These are phyloP conservation scores for Limnephilus auricula DNA, from an alignment of 2,888 invertebrate genomes.

Conservation along the genomic window DNA sequence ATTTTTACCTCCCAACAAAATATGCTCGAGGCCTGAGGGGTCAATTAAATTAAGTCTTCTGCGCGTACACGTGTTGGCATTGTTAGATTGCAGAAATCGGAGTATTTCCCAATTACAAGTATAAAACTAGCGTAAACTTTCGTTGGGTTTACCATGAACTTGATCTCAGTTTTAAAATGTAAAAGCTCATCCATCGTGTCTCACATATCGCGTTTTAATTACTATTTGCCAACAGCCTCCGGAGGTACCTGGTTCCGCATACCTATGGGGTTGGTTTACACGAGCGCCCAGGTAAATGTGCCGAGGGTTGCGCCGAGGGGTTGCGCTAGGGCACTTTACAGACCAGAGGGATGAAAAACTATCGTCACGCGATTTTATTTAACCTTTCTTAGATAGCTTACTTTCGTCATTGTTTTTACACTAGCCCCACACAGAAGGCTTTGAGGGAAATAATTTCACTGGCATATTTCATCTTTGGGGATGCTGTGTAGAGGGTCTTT, in stretches of 20 bases:
- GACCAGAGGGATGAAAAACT: slow-evolving; percentile 6
- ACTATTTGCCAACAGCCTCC: slow-evolving; percentile 4
- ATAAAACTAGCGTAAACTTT: not conserved
- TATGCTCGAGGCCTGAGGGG: too few species aligned
- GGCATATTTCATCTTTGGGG: too few species aligned
- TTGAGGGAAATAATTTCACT: too few species aligned
- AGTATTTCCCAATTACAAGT: too few species aligned
- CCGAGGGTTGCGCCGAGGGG: not conserved
- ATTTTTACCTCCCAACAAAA: too few species aligned
- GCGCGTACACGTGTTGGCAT: too few species aligned
- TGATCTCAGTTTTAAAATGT: not conserved
- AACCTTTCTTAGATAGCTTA: too few species aligned
- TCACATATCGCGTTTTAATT: slow-evolving; percentile 38
- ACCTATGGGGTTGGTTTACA: not conserved
- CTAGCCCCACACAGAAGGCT: too few species aligned
- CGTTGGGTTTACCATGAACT: not conserved
- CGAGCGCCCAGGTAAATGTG: slow-evolving; percentile 28
- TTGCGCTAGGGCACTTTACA: not conserved
- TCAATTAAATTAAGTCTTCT: too few species aligned
- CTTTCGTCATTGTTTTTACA: too few species aligned
- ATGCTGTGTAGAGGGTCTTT: too few species aligned
- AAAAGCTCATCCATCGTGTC: not conserved
- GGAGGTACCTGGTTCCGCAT: not conserved
- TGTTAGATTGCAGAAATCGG: too few species aligned
- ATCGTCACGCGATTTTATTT: not conserved